A percentile compares a stretch with the other conserved stretches of the same genome.
Conservation (phyloP, 2,797 vertebrate genomes). For the Cossypha niveicapilla region DNA sequence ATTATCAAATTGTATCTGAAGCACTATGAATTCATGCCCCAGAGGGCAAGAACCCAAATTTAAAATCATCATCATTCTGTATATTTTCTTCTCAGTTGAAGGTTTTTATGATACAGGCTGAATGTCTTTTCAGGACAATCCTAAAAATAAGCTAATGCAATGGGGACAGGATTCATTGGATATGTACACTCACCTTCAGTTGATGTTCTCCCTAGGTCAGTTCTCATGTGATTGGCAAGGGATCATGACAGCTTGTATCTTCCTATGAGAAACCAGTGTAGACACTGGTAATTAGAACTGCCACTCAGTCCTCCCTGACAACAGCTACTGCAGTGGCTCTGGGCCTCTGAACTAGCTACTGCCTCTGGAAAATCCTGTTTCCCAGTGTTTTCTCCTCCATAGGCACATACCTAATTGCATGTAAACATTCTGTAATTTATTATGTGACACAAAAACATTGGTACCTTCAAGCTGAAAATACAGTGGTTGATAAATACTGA, state of each 20-base stretch:
- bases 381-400: constrained; percentile 17
- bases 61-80: constrained; percentile 50
- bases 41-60: constrained; percentile 59
- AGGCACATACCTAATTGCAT: constrained; percentile 51
- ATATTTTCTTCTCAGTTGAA: constrained; percentile 52
- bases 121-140: constrained; percentile 49
- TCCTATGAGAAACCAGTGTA: constrained; percentile 64
- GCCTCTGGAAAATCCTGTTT: constrained; percentile 60
- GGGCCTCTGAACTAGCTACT: constrained; percentile 57
- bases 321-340: constrained; percentile 33
- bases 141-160: constrained; percentile 66
- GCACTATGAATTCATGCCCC: constrained; percentile 50
- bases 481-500: neutral
- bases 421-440: constrained; percentile 51
- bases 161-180: constrained; percentile 63
- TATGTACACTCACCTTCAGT: constrained; percentile 46
- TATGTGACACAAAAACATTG: neutral
- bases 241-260: constrained; percentile 71
- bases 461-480: constrained; percentile 25
- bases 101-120: constrained; percentile 54
- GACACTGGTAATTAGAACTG: constrained; percentile 77
- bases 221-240: constrained; percentile 75
- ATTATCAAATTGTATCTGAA: constrained; percentile 35
- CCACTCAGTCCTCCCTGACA: constrained; percentile 66
- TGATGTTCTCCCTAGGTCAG: constrained; percentile 64